Conservation (phyloP, 2,113 vertebrate species). For the Tachysurus vachellii region DNA sequence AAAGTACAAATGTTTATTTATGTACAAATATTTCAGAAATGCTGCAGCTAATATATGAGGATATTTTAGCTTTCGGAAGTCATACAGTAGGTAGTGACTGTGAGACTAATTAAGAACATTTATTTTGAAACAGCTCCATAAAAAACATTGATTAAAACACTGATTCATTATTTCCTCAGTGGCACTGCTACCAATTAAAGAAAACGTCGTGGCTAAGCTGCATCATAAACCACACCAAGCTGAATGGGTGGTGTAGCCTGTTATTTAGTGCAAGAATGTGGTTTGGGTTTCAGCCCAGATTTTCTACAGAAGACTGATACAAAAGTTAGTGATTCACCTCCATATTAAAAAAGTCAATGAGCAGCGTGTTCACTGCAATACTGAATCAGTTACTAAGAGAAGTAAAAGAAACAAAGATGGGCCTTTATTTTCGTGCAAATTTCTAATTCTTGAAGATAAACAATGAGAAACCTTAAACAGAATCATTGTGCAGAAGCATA, state of each 20-base stretch:
- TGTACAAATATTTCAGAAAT: background rate
- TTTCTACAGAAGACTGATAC: conserved; percentile 61
- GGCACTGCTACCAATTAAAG: conserved; percentile 65
- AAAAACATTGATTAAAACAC: conserved; percentile 69
- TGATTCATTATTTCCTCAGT: conserved; percentile 73
- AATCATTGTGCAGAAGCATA: conserved; percentile 56
- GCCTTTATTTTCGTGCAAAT: conserved; percentile 60
- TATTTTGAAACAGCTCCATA: conserved; percentile 62
- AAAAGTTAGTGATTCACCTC: conserved; percentile 34
- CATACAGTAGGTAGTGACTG: conserved; percentile 46
- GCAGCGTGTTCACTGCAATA: background rate
- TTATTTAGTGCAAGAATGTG: conserved; percentile 17
- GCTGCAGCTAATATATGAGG: background rate
- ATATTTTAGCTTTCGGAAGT: conserved; percentile 13
- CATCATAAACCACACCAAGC: conserved; percentile 20
- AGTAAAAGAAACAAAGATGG: conserved; percentile 25
- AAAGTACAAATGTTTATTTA: too few relatives aligned
- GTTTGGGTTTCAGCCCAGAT: conserved; percentile 44
- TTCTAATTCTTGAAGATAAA: conserved; percentile 59
- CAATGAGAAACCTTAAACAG: conserved; percentile 55
- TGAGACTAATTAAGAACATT: conserved; percentile 59
- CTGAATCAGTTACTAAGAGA: conserved; percentile 8
- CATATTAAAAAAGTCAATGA: conserved; percentile 46
- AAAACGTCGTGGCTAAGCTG: conserved; percentile 54
- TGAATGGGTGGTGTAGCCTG: conserved; percentile 28